Evolutionary conservation across 2,888 invertebrate species (phyloP), one percentile per base, ranked within the genome.

Genomic region (Caenorhabditis panamensis): DNA sequence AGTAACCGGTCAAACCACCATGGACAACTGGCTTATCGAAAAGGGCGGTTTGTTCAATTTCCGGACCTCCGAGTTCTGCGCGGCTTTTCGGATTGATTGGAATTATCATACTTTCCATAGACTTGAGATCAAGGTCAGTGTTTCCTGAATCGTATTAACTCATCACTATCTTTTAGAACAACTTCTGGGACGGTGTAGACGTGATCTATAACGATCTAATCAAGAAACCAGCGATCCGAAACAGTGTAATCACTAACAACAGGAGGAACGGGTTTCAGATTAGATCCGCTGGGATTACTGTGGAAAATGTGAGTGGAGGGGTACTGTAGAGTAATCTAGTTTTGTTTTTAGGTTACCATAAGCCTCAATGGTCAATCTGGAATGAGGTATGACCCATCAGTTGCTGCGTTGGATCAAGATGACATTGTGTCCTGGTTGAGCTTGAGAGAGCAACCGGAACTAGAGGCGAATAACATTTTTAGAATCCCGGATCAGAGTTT

Each of bases 1-100:
- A 4, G 86, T 89, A 22, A 91, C 90, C 53, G 91, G 89, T 2
- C 93, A 95, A 86, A 94, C 95, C 22, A 95, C 95, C 90, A 93
- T 97, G 81, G 95, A 96, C 91, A 95, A 94, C 87, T 93, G 96
- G 6, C 95, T 95, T 1, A 94, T 97, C 54, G 96, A 97, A 92
- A 94, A 94, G 91, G 96, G 97, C 5, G 99, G 99, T 0, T 93
- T 98, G 0, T 93, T 97, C 66, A 98, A 99, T 92, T 97, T 96
- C 90, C 71, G 88, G 8, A 83, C 82, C 1, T 84, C 88, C 2
- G 79, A 86, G 11, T 92, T 92, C 84, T 89, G 91, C 2, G 91
- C 93, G 1, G 92, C 92, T 0, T 88, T 93, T 1, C 91, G 91
- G 92, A 94, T 93, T 68, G 93, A 94, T 88, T 93, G 93, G 91